Percentiles rank a stretch among this genome's conserved stretches.
These are phyloP conservation scores for Cebidichthys violaceus DNA, from an alignment of 2,113 vertebrate species.

Conservation along the genomic window DNA sequence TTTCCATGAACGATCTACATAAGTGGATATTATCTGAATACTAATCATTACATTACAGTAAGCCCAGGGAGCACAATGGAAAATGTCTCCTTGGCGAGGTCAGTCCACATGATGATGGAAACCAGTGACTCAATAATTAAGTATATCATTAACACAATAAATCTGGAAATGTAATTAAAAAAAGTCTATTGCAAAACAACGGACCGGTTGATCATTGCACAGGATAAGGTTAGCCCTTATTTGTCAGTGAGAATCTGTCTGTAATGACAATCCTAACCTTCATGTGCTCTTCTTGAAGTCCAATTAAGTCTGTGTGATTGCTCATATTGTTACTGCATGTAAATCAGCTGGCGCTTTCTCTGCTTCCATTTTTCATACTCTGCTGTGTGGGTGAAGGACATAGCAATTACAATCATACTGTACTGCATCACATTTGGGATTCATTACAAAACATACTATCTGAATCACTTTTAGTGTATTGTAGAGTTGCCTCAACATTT, in stretches of 20 bases:
- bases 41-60: conserved; percentile 48
- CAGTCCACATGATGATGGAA: conserved; percentile 60
- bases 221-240: conserved; percentile 68
- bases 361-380: conserved; percentile 49
- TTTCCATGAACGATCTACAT: conserved; percentile 30
- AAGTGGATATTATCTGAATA: conserved; percentile 64
- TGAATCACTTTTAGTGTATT: conserved; percentile 16
- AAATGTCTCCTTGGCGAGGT: conserved; percentile 67
- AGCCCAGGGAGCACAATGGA: conserved; percentile 35
- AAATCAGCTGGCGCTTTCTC: conserved; percentile 55
- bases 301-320: conserved; percentile 77
- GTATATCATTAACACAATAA: conserved; percentile 70
- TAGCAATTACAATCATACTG: conserved; percentile 44
- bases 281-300: conserved; percentile 72
- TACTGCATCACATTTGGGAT: conserved; percentile 24
- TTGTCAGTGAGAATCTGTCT: conserved; percentile 63
- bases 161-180: conserved; percentile 67
- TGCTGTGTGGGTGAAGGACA: conserved; percentile 36
- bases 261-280: conserved; percentile 77
- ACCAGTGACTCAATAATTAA: conserved; percentile 64
- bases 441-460: conserved; percentile 21
- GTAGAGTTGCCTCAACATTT: background rate
- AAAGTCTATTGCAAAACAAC: conserved; percentile 58
- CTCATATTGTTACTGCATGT: conserved; percentile 71
- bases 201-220: conserved; percentile 52